A percentile compares a stretch with the other conserved stretches of the same genome.
Evolutionary conservation across 2,113 vertebrate species (phyloP).

Genomic region (Platysternon megacephalum): DNA sequence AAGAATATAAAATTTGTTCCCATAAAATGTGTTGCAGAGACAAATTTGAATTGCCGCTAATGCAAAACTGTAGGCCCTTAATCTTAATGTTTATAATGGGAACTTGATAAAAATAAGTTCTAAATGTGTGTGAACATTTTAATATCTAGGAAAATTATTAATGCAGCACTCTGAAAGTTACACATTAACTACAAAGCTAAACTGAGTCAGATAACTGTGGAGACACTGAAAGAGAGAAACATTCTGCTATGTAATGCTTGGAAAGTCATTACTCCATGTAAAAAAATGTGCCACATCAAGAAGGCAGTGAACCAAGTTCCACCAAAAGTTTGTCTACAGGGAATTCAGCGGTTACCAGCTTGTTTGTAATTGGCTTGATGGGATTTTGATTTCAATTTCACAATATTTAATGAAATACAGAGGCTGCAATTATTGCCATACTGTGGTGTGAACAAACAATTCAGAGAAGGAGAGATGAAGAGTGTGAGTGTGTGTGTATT

Average conservation of each 20-base stretch:
- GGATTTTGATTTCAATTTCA: neutral
- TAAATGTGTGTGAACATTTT: neutral
- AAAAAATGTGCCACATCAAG: neutral
- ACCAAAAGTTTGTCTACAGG: neutral
- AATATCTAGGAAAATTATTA: neutral
- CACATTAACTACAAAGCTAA: neutral
- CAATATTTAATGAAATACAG: neutral
- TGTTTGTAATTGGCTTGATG: neutral
- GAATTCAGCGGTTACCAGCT: neutral
- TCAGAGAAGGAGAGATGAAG: neutral
- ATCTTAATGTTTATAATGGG: neutral
- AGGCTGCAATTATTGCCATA: neutral
- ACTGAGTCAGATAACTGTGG: neutral
- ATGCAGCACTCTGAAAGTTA: fast-evolving
- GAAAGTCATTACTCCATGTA: neutral
- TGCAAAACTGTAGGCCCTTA: neutral
- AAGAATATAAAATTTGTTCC: neutral
- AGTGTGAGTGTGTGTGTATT: neutral
- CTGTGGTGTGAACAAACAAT: neutral
- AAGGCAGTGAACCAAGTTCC: neutral
- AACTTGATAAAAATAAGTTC: neutral
- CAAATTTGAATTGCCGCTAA: neutral
- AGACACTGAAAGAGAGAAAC: neutral
- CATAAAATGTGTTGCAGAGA: neutral
- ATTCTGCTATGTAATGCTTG: neutral